Base-by-base conservation (phyloP, 2,113 vertebrate genomes). In the Gambusia holbrooki region DNA sequence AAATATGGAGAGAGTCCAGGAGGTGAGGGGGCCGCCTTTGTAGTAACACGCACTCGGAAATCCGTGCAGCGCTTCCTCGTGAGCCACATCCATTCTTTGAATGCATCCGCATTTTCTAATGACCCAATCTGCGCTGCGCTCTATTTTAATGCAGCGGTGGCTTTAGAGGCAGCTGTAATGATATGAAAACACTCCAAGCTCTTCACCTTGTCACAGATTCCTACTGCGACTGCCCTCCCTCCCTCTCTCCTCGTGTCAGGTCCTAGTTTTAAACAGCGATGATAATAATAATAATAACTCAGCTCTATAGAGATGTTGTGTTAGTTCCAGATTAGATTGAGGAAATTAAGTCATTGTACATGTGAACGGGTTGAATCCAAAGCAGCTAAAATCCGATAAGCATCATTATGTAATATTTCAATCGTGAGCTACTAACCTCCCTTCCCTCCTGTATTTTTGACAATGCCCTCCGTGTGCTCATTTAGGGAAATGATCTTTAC, bases 101-200 rank as follows among this genome's bases (percentile, higher is more conserved):
- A 77, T 77, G 15, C 19, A 62, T 45, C 62, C 80, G 35, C 68
- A 76, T 13, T 76, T 78, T 66, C 33, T 64, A 61, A 73, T n/a
- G 73, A 25, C 64, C 74, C 45, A 54, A 73, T 77, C 67, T 67
- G 45, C 10, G 45, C 10, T 66, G 35, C 74, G 58, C 28, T 15
- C 71, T 33, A 13, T 83, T 82, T 74, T 61, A 69, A 54, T 67
- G 74, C 81, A 64, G 63, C 17, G 13, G 60, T 71, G 0, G 14
- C 74, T 83, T 76, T 37, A 69, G 62, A 83, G 65, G 64, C 33
- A 69, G 66, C 27, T 76, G 33, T 33, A 78, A 77, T 60, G 62
- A 81, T 70, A 45, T 62, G 45, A 76, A 81, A 86, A 83, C 66
- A 81, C 77, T 74, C 15, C 58, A 76, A 84, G 81, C 48, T 48